Percentiles rank a stretch among this genome's conserved stretches.
Evolutionary conservation across 2,888 invertebrate species (phyloP).

Genomic region (Limulus polyphemus): DNA sequence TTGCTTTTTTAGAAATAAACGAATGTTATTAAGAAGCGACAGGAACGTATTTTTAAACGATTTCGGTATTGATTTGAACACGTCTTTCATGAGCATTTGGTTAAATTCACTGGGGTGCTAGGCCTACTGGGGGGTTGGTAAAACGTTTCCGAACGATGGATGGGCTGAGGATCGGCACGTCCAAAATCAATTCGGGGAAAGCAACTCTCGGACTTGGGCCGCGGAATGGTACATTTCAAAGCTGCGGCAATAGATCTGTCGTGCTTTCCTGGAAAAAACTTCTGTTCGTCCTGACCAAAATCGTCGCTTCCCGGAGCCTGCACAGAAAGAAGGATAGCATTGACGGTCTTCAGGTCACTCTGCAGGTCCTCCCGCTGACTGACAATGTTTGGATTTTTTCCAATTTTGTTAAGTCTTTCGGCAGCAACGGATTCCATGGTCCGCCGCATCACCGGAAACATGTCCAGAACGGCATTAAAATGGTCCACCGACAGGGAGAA

Average conservation of each 20-base stretch:
- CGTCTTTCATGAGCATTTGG: too few relatives aligned
- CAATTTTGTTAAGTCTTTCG: conserved; percentile 94
- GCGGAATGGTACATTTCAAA: conserved; percentile 39
- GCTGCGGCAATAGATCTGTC: conserved; percentile 11
- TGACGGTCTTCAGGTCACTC: conserved; percentile 68
- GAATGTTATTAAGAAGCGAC: too few relatives aligned
- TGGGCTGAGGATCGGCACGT: background rate
- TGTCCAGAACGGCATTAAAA: conserved; percentile 93
- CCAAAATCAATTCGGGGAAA: conserved; percentile 38
- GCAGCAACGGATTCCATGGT: conserved; percentile 99
- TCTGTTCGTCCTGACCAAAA: background rate
- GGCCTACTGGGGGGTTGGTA: conserved; percentile 16
- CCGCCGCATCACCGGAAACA: conserved; percentile 94
- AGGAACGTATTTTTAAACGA: too few relatives aligned
- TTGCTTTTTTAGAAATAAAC: too few relatives aligned
- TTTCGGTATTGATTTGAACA: too few relatives aligned
- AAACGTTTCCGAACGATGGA: conserved; percentile 23
- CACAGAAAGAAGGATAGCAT: conserved; percentile 62
- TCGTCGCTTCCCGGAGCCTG: conserved; percentile 20
- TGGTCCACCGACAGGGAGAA: conserved; percentile 96
- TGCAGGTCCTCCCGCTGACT: conserved; percentile 56
- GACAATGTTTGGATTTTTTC: conserved; percentile 89
- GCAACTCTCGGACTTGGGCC: conserved; percentile 72
- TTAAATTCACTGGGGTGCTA: conserved; percentile 7
- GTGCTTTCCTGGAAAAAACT: background rate